phyloP scores from a whole-genome alignment of 1,140 invertebrate genomes.

The Bicyclus anynana region DNA sequence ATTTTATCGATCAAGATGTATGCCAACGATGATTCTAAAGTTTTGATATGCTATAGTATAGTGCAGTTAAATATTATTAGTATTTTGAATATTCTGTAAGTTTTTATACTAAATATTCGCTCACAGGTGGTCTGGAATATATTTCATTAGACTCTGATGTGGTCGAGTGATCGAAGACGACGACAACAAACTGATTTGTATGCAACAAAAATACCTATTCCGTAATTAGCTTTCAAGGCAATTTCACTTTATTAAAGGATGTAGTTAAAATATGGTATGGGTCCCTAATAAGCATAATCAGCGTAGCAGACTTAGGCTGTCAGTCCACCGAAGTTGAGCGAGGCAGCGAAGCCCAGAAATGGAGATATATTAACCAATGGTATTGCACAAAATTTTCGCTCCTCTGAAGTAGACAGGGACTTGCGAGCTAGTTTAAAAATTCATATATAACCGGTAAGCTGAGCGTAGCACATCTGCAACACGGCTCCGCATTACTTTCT shows the following conservation, averaged over 20 bases:
- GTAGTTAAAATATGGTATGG: constrained; percentile 1
- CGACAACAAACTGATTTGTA: neutral
- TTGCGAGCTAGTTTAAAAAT: too few relatives aligned
- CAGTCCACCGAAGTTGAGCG: too few relatives aligned
- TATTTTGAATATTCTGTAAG: neutral
- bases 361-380: too few relatives aligned
- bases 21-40: constrained; percentile 1
- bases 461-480: too few relatives aligned
- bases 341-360: too few relatives aligned
- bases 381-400: too few relatives aligned
- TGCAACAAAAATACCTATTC: neutral
- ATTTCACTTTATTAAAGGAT: constrained; percentile 3
- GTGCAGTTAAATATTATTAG: neutral
- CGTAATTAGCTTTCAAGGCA: constrained; percentile 4
- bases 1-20: constrained; percentile 20
- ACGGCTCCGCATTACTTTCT: too few relatives aligned
- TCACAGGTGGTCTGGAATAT: neutral
- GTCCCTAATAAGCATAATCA: neutral
- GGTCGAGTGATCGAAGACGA: neutral
- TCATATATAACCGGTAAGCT: too few relatives aligned
- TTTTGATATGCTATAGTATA: neutral
- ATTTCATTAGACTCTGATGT: neutral
- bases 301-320: neutral
- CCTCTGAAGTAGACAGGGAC: too few relatives aligned
- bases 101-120: neutral